Conservation (phyloP, 2,797 vertebrate genomes). For the Borostomias antarcticus region DNA sequence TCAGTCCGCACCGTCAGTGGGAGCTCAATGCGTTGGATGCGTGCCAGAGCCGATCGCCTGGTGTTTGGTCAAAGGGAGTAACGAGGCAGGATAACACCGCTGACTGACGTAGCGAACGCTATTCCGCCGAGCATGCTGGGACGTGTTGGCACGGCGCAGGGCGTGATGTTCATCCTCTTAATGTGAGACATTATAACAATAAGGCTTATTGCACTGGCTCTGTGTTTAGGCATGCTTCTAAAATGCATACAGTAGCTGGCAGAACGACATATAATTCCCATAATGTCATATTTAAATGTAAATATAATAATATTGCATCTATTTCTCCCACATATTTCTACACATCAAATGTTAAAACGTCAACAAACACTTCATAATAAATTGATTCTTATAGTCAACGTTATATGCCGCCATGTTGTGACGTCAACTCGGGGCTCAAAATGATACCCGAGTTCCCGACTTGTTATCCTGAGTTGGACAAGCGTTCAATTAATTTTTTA, state of each 20-base stretch:
- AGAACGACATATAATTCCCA: neutral
- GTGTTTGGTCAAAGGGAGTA: neutral
- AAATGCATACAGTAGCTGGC: too few species aligned
- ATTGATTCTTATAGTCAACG: too few species aligned
- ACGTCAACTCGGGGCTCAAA: too few species aligned
- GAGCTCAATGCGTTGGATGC: conserved; percentile 36
- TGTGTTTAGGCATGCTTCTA: neutral
- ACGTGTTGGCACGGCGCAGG: neutral
- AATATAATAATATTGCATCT: too few species aligned
- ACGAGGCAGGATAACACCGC: neutral
- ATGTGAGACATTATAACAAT: neutral
- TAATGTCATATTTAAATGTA: neutral
- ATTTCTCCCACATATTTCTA: too few species aligned
- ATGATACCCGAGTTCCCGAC: too few species aligned
- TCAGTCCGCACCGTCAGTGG: conserved; percentile 29
- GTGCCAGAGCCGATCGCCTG: conserved; percentile 15
- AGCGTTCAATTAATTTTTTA: too few species aligned
- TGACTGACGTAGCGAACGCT: neutral
- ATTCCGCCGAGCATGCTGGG: neutral
- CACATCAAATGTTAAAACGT: too few species aligned
- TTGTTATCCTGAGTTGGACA: too few species aligned
- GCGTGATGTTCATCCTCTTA: neutral
- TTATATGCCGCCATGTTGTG: too few species aligned
- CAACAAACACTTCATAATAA: too few species aligned
- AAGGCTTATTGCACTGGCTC: neutral